phyloP scores from a whole-genome alignment of 2,797 vertebrate species.

The Aulostomus chinensis region DNA sequence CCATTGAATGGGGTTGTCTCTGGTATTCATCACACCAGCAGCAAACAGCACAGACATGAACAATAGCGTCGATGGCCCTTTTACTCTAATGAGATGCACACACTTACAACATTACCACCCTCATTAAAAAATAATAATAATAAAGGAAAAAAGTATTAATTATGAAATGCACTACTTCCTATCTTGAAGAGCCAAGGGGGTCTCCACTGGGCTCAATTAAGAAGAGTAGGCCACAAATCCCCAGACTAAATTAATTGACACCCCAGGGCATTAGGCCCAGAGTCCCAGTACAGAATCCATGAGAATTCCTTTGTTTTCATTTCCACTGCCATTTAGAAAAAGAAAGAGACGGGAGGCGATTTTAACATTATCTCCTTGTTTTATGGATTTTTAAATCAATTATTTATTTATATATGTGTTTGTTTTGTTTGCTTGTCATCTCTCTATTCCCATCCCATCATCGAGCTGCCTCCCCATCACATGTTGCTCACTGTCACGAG shows the following conservation, averaged over 20 bases:
- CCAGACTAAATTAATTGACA: slow-evolving; percentile 87
- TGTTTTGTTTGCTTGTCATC: slow-evolving; percentile 62
- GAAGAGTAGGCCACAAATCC: slow-evolving; percentile 83
- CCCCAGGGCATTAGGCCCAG: slow-evolving; percentile 78
- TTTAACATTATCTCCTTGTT: slow-evolving; percentile 65
- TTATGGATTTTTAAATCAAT: slow-evolving; percentile 61
- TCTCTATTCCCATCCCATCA: slow-evolving; percentile 31
- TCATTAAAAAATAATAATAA: slow-evolving; percentile 85
- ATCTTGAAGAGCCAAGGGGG: slow-evolving; percentile 76
- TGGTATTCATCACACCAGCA: slow-evolving; percentile 64
- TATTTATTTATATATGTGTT: slow-evolving; percentile 63
- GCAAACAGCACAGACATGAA: slow-evolving; percentile 58
- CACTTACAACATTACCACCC: slow-evolving; percentile 81
- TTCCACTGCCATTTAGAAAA: slow-evolving; percentile 69
- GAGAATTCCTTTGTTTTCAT: slow-evolving; percentile 81
- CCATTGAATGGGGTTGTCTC: slow-evolving; percentile 60
- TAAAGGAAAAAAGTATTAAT: slow-evolving; percentile 79
- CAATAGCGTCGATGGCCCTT: slow-evolving; percentile 67
- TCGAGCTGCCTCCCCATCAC: slow-evolving; percentile 41
- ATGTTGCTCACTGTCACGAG: slow-evolving; percentile 46
- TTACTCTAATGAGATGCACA: slow-evolving; percentile 78
- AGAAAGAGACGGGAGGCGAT: slow-evolving; percentile 52
- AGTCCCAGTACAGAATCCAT: slow-evolving; percentile 73
- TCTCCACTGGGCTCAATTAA: slow-evolving; percentile 85
- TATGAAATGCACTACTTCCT: slow-evolving; percentile 80